Base-by-base conservation (phyloP, 2,113 vertebrate genomes). In the Psophia crepitans region DNA sequence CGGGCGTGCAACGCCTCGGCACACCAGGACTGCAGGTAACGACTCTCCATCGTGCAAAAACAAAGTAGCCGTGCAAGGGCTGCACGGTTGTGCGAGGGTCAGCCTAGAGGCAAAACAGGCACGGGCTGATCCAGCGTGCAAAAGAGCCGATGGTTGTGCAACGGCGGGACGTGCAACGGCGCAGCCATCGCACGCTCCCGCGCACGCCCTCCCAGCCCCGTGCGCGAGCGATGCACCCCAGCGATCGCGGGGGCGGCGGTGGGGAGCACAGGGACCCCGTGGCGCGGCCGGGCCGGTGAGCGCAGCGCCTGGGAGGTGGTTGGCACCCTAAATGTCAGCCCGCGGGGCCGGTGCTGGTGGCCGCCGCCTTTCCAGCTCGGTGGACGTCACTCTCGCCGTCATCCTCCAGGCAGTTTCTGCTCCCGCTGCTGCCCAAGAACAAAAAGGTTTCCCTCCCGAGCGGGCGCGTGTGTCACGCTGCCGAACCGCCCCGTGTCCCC, bases 251-350 rank as follows among this genome's bases (percentile, higher is more conserved):
- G 19, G 17, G 76, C 54, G 4, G 1, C 0, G 49, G 16, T 3
- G 54, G 35, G 51, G 68, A 49, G 43, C 19, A 6, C 51, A 10
- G 37, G 11, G 54, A 32, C 11, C 78, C 35, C 49, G 1, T 1
- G 0, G 9, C 17, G 3, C 0, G 21, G 21, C 2, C 13, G 9
- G 51, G 41, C 19, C 1, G 2, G 15, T 0, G 30, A 49, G 6
- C 41, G 4, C 2, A 6, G 11, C 1, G 5, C 35, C 3, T 18
- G 12, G 35, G 73, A 77, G 84, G 51, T 2, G 4, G 54, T 96
- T 70, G 58, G 58, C 41, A 32, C 17, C 81, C 69, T 3, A 5
- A 90, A 44, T 75, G 65, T 71, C 91, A 81, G 63, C 63, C 22
- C 12, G 43, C 3, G 2, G 19, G 61, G 23, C 27, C 0, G 2